Evolutionary conservation across 2,113 vertebrate species (phyloP).

Genomic region (Cyanoramphus novaezelandiae): DNA sequence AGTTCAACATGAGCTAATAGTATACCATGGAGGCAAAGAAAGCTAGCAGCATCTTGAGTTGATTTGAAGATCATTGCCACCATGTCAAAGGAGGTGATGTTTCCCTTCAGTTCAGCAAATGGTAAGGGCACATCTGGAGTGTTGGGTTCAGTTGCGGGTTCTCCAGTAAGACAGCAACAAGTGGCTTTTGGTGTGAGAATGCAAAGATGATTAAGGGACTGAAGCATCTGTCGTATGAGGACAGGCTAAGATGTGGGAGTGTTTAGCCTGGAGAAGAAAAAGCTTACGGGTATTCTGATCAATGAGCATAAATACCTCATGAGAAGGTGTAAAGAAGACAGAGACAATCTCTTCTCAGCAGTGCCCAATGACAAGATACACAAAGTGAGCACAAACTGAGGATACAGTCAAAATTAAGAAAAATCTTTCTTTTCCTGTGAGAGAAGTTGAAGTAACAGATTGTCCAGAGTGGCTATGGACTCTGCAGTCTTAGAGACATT

Average conservation of each 20-base stretch:
- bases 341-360: neutral
- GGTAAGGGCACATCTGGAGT: neutral
- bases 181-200: neutral
- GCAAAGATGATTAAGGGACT: neutral
- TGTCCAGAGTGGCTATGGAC: neutral
- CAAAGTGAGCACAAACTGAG: neutral
- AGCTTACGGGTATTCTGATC: neutral
- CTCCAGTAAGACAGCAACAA: neutral
- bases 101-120: neutral
- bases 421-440: neutral
- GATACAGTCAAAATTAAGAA: neutral
- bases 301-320: neutral
- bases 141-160: neutral
- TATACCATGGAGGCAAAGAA: neutral
- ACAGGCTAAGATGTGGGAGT: neutral
- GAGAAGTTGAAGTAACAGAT: neutral
- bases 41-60: neutral
- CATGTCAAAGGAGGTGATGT: neutral
- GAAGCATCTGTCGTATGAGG: neutral
- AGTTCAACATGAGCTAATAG: neutral
- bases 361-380: neutral
- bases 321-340: neutral
- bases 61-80: neutral
- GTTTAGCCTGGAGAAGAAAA: neutral
- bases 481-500: neutral